A percentile compares a stretch with the other conserved stretches of the same genome.
Conservation (phyloP, 2,888 invertebrate genomes). For the Mongoloraphidia duomilia region DNA sequence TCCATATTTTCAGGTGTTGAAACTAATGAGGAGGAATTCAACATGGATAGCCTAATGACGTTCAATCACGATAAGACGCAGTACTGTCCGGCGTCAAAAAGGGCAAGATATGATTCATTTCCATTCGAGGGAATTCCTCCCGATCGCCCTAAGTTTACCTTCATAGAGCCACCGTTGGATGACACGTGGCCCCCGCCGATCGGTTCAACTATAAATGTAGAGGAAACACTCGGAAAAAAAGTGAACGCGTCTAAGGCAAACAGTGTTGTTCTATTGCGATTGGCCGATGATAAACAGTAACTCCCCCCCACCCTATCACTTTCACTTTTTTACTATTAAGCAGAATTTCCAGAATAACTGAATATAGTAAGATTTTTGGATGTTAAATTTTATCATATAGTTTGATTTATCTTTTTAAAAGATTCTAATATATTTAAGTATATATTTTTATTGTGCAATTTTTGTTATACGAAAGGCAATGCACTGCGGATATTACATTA, state of each 20-base stretch:
- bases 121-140: conserved; percentile 15
- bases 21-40: conserved; percentile 37
- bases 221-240: neutral
- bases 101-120: conserved; percentile 20
- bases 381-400: too few species aligned
- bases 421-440: too few species aligned
- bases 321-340: too few species aligned
- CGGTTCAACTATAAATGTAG: neutral
- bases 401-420: too few species aligned
- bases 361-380: too few species aligned
- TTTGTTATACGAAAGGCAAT: too few species aligned
- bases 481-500: too few species aligned
- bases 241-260: neutral
- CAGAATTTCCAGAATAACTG: too few species aligned
- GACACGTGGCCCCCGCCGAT: conserved; percentile 43
- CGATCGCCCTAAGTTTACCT: conserved; percentile 21
- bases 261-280: neutral
- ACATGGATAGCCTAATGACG: conserved; percentile 45
- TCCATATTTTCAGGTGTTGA: conserved; percentile 24
- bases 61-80: conserved; percentile 36
- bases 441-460: too few species aligned
- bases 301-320: too few species aligned
- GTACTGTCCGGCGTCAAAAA: conserved; percentile 25
- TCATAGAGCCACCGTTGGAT: conserved; percentile 42
- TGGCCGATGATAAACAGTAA: neutral